Evolutionary conservation across 2,888 invertebrate species (phyloP), one percentile per base, ranked within the genome.

Genomic region (Eristalis pertinax): DNA sequence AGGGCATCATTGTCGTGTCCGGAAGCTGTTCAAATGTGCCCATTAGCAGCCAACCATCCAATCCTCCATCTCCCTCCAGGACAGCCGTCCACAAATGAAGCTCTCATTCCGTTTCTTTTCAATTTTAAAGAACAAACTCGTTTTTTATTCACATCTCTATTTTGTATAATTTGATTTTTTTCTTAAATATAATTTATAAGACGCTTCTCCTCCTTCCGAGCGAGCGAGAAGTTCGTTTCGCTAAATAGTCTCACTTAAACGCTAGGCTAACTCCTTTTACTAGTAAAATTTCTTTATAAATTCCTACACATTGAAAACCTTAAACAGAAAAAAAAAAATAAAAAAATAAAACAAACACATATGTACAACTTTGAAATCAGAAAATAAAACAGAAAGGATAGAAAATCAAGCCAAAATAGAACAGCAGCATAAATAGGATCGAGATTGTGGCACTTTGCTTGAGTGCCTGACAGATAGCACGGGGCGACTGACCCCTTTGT

Each of bases 91-190:
- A 11, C 38, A 11, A 19, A 50, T 19, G 13, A 73, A 58, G 41
- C 62, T n/a, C 50, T 32, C 5, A 29, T 22, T 41, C 19, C 7
- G 4, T n/a, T 0, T n/a, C n/a, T n/a, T n/a, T 24, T 56, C 50
- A 50, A 50, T 72, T 70, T 84, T 78, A 62, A 80, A 80, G 80
- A 67, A 67, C 43, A 75, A 75, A 78, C 75, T 80, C 50, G 5
- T 50, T 76, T 85, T n/a, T 85, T 85, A 85, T 85, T 85, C 84
- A 75, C 80, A 81, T 76, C 69, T 76, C 62, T 58, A 38, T 7
- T 56, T 35, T 58, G 19, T 70, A 82, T 74, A 74, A 82, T 78
- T 41, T 43, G 63, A 78, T 78, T 78, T 77, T 78, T 77, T 19
- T 56, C 73, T 85, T 85, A 85, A 68, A 85, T 81, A 81, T 50